phyloP scores from a whole-genome alignment of 2,797 vertebrate genomes.

The Podargus strigoides region DNA sequence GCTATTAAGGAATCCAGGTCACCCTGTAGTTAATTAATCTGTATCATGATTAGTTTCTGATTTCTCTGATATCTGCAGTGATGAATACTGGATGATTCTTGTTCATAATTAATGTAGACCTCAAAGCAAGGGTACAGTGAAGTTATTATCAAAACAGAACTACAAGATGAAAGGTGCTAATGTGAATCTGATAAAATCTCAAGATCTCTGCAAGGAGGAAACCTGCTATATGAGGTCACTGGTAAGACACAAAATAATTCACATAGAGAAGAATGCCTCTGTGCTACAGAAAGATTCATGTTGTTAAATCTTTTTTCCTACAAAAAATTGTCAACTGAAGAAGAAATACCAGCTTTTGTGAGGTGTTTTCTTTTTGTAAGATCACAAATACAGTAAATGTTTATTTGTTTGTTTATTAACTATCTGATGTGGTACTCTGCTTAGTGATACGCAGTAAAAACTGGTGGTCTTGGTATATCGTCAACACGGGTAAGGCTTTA shows the following conservation, averaged over 20 bases:
- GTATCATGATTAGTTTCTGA: neutral
- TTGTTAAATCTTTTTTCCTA: neutral
- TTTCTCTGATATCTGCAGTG: neutral
- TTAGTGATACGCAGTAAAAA: neutral
- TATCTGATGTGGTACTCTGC: neutral
- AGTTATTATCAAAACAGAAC: neutral
- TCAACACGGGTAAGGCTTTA: neutral
- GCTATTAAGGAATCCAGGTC: neutral
- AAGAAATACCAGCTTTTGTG: neutral
- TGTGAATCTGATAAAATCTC: neutral
- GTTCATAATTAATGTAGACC: constrained; percentile 8
- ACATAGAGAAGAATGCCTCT: neutral
- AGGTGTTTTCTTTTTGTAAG: neutral
- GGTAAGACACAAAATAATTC: neutral
- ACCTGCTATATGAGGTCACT: neutral
- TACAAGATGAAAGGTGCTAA: neutral
- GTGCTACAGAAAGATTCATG: neutral
- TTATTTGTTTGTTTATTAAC: neutral
- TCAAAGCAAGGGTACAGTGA: neutral
- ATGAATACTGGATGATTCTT: neutral
- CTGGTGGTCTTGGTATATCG: neutral
- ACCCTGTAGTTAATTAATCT: neutral
- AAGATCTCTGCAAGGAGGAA: neutral
- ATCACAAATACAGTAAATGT: neutral
- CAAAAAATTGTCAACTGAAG: neutral